phyloP scores from a whole-genome alignment of 2,888 invertebrate species.

The Opisthograptis luteolata region DNA sequence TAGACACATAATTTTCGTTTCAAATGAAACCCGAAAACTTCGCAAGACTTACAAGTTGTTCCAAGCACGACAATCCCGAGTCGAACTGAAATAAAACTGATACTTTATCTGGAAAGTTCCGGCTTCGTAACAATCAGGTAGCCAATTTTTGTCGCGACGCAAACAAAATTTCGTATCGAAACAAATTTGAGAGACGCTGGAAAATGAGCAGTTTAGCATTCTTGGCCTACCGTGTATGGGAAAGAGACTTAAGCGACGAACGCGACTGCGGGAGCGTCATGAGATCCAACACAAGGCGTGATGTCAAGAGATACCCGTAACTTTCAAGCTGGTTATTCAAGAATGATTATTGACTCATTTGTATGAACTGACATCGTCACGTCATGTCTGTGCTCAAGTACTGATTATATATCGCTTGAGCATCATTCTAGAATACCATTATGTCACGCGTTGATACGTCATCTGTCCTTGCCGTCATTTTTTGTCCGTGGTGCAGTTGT shows the following conservation, averaged over 20 bases:
- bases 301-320: no score
- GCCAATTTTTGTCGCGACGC: conserved; percentile 24
- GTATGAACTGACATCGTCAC: no score
- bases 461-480: no score
- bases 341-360: no score
- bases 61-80: conserved; percentile 3
- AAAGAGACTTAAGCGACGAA: background rate
- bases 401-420: no score
- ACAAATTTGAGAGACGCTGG: conserved; percentile 22
- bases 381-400: no score
- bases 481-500: no score
- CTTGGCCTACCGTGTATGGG: background rate
- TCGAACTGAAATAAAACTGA: conserved; percentile 16
- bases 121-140: conserved; percentile 21
- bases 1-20: no score
- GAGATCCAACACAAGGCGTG: no score
- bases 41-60: conserved; percentile 3
- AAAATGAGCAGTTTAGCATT: conserved; percentile 23
- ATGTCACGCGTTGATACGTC: no score
- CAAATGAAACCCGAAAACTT: conserved; percentile 13
- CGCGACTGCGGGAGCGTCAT: background rate
- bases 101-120: conserved; percentile 22
- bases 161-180: conserved; percentile 25
- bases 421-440: no score
- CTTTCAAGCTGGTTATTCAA: no score